Conservation (phyloP, 2,888 invertebrate genomes). For the Scaeva pyrastri region DNA sequence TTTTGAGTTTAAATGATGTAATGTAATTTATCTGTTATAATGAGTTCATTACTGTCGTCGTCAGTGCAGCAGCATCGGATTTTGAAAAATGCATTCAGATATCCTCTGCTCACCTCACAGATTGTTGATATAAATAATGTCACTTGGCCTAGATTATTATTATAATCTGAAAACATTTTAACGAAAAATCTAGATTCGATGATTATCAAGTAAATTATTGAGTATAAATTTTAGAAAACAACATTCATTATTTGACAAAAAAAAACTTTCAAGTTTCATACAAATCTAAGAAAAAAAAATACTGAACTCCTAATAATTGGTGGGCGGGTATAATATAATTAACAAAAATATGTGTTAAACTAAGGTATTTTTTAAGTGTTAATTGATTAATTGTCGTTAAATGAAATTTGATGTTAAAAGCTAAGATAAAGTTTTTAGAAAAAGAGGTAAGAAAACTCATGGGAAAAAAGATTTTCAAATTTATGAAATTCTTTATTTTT, state of each 20-base stretch:
- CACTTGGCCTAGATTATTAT: conserved; percentile 18
- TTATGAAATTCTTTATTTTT: too few species aligned
- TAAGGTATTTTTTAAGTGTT: too few species aligned
- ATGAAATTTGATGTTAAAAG: too few species aligned
- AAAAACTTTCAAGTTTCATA: background rate
- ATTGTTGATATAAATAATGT: background rate
- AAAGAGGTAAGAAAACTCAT: too few species aligned
- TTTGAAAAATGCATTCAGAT: background rate
- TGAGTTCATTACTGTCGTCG: background rate
- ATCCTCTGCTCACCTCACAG: background rate
- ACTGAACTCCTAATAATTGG: too few species aligned
- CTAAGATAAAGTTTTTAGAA: too few species aligned
- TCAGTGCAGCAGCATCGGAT: too few species aligned
- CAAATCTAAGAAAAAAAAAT: too few species aligned
- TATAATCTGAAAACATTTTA: background rate
- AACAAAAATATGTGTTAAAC: too few species aligned
- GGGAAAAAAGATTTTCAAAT: too few species aligned
- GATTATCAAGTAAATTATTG: background rate
- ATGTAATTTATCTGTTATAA: background rate
- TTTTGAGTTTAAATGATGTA: conserved; percentile 8
- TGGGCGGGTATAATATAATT: too few species aligned
- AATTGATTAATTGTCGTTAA: too few species aligned
- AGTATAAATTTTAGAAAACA: background rate
- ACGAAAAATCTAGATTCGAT: background rate
- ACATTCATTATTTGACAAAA: background rate